A percentile compares a stretch with the other conserved stretches of the same genome.
Evolutionary conservation across 2,888 invertebrate genomes (phyloP).

Genomic region (Agriopis aurantiaria): DNA sequence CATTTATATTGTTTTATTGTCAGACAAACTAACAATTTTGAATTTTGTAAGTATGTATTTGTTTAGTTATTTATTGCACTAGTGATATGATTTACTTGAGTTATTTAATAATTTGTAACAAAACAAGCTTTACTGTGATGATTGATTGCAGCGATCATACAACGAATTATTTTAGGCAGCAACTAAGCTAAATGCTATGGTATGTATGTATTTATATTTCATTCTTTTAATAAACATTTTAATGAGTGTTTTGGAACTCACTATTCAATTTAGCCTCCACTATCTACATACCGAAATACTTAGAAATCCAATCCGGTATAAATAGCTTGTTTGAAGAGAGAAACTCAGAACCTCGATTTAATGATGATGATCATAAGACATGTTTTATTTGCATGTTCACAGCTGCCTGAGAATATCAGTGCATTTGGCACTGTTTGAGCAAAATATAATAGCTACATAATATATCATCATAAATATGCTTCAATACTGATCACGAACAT

Average conservation of each 20-base stretch:
- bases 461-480: slow-evolving; percentile 26
- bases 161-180: background rate
- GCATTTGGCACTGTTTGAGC: slow-evolving; percentile 51
- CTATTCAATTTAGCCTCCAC: background rate
- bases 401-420: slow-evolving; percentile 30
- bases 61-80: background rate
- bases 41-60: background rate
- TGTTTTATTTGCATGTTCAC: slow-evolving; percentile 7
- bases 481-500: slow-evolving; percentile 31
- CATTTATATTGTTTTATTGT: slow-evolving; percentile 20
- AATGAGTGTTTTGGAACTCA: background rate
- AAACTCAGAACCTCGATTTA: background rate
- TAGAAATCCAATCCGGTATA: background rate
- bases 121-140: background rate
- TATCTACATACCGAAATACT: background rate
- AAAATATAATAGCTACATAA: slow-evolving; percentile 38
- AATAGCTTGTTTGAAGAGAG: background rate
- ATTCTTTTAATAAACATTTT: background rate
- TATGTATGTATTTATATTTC: background rate
- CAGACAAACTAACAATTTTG: slow-evolving; percentile 5
- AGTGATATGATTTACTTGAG: background rate
- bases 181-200: background rate
- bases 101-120: background rate
- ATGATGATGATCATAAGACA: slow-evolving; percentile 12
- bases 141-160: background rate